A percentile compares a stretch with the other conserved stretches of the same genome.
phyloP scores from a whole-genome alignment of 2,797 vertebrate genomes.

The Gambusia yucatana region DNA sequence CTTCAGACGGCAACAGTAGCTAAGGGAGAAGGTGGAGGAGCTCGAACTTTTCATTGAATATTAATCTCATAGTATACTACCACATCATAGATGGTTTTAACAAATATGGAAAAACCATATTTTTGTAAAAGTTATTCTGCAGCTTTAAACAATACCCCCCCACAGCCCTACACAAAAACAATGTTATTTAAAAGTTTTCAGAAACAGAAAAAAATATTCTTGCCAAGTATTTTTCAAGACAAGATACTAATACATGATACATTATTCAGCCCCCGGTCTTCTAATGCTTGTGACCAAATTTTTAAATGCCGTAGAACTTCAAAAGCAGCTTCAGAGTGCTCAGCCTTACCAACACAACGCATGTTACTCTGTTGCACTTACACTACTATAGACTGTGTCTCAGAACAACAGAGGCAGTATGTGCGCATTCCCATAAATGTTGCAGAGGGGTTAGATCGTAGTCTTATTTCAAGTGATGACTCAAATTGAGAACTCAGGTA shows the following conservation, averaged over 20 bases:
- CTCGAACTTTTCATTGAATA: no score
- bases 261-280: neutral
- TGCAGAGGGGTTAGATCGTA: slow-evolving; percentile 22
- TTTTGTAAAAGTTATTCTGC: no score
- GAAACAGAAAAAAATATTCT: neutral
- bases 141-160: no score
- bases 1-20: no score
- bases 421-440: slow-evolving; percentile 10
- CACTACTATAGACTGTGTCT: neutral
- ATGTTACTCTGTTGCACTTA: slow-evolving; percentile 7
- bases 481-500: slow-evolving; percentile 27
- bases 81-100: no score
- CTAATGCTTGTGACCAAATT: neutral
- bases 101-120: no score
- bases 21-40: no score
- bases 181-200: neutral
- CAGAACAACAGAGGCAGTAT: neutral
- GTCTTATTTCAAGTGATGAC: slow-evolving; percentile 25
- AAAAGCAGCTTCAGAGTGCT: neutral
- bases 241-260: neutral
- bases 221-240: neutral
- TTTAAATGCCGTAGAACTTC: neutral
- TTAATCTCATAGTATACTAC: no score
- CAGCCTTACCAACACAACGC: neutral
- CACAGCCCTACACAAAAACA: no score